phyloP scores from a whole-genome alignment of 1,140 invertebrate genomes.

The Carcinoscorpius rotundicauda region DNA sequence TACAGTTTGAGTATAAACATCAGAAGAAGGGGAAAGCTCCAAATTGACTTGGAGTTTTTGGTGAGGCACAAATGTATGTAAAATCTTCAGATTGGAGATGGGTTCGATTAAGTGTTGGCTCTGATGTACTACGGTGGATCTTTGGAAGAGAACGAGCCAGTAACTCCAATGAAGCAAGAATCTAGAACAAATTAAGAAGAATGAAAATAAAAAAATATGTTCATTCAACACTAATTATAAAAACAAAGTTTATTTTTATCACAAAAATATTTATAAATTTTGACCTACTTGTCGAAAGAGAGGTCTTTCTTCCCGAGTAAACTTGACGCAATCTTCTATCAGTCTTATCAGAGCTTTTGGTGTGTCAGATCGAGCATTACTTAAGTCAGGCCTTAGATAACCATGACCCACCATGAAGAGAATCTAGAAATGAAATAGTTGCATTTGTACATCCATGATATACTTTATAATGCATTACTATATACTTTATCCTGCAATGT shows the following conservation, averaged over 20 bases:
- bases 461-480: neutral
- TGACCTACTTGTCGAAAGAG: conserved; percentile 53
- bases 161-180: conserved; percentile 70
- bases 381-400: conserved; percentile 62
- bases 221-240: neutral
- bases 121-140: conserved; percentile 81
- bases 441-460: neutral
- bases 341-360: conserved; percentile 75
- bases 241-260: neutral
- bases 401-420: conserved; percentile 94
- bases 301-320: conserved; percentile 71
- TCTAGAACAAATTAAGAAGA: conserved; percentile 28
- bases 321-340: conserved; percentile 81
- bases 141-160: conserved; percentile 76
- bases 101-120: conserved; percentile 72
- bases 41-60: conserved; percentile 79
- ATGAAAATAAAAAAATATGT: neutral
- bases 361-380: conserved; percentile 66
- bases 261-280: conserved; percentile 4
- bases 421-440: conserved; percentile 46
- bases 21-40: conserved; percentile 46
- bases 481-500: neutral
- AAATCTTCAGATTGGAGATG: conserved; percentile 65
- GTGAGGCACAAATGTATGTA: conserved; percentile 76
- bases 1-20: no score